Conservation (phyloP, 1,140 invertebrate species). For the Bombus picipes region DNA sequence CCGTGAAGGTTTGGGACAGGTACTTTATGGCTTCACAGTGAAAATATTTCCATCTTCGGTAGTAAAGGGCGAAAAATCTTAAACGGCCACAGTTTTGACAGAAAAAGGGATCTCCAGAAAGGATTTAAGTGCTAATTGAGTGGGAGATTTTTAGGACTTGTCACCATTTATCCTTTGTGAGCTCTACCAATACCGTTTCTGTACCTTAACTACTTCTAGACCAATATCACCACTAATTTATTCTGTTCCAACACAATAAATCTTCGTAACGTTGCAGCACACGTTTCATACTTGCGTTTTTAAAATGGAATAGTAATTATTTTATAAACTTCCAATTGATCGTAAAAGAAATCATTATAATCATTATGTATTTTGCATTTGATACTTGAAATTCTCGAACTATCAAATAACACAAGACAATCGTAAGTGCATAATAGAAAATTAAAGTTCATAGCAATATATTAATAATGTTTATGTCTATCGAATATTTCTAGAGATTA, state of each 20-base stretch:
- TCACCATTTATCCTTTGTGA: constrained; percentile 63
- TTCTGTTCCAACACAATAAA: background rate
- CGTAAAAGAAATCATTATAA: no score
- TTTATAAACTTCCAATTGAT: no score
- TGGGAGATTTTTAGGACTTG: constrained; percentile 42
- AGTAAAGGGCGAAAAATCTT: constrained; percentile 38
- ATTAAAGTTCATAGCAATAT: no score
- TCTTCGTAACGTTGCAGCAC: no score
- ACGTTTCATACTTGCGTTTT: no score
- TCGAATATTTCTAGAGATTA: no score
- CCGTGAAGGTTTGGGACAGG: constrained; percentile 13
- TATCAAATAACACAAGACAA: no score
- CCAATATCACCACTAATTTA: constrained; percentile 20
- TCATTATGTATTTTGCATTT: no score
- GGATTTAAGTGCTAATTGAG: constrained; percentile 72
- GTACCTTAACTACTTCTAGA: background rate
- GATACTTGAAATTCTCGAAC: no score
- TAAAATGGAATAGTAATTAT: no score
- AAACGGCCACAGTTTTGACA: constrained; percentile 64
- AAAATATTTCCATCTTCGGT: constrained; percentile 33
- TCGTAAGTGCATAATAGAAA: no score
- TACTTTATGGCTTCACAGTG: constrained; percentile 27
- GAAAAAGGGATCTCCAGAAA: constrained; percentile 56
- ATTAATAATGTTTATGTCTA: no score
- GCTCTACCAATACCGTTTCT: background rate